Percentiles rank a stretch among this genome's conserved stretches.
Evolutionary conservation across 2,888 invertebrate species (phyloP).

Genomic region (Achlya flavicornis): DNA sequence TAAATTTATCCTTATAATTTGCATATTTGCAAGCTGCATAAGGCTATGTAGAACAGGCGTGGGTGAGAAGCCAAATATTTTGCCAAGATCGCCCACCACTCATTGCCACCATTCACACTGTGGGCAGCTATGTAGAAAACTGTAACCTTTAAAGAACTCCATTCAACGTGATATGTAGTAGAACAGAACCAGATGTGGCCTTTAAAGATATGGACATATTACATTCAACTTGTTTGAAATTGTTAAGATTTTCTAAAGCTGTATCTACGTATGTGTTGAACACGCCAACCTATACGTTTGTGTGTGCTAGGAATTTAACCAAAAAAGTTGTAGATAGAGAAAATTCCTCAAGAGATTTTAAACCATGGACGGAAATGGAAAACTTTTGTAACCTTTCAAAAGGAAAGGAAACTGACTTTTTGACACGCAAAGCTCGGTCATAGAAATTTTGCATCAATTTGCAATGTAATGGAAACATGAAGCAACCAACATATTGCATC

Average conservation of each 20-base stretch:
- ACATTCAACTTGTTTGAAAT: neutral
- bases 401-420: neutral
- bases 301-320: too few species aligned
- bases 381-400: neutral
- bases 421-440: neutral
- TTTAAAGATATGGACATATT: neutral
- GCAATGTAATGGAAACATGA: neutral
- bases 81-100: conserved; percentile 59
- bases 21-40: conserved; percentile 39
- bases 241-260: neutral
- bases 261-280: too few species aligned
- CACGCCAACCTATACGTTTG: too few species aligned
- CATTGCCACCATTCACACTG: conserved; percentile 34
- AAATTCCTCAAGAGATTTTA: too few species aligned
- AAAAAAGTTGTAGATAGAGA: too few species aligned
- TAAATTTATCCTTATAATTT: conserved; percentile 13
- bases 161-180: conserved; percentile 16
- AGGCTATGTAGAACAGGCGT: conserved; percentile 66
- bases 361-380: neutral
- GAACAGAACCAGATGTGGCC: neutral
- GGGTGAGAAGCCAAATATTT: conserved; percentile 60
- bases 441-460: neutral
- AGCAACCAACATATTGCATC: conserved; percentile 20
- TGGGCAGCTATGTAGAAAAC: conserved; percentile 56
- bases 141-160: conserved; percentile 49